A percentile compares a stretch with the other conserved stretches of the same genome.
Evolutionary conservation across 2,888 invertebrate species (phyloP).

Genomic region (Oligia fasciuncula): DNA sequence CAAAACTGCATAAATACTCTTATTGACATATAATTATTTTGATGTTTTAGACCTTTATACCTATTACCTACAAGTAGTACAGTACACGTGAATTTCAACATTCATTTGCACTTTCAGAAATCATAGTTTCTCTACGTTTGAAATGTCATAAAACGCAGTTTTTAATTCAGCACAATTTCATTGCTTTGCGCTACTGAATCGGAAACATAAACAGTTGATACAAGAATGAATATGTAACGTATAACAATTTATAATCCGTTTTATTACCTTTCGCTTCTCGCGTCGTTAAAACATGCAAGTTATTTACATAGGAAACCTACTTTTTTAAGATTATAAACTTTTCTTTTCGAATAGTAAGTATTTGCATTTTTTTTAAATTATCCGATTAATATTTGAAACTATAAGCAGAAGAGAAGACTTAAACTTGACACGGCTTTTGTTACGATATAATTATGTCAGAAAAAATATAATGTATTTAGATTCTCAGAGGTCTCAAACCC

Average conservation of each 20-base stretch:
- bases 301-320: conserved; percentile 27
- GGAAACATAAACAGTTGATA: conserved; percentile 23
- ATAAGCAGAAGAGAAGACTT: neutral
- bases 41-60: neutral
- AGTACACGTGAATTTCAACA: neutral
- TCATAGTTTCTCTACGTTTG: neutral
- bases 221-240: conserved; percentile 24
- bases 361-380: conserved; percentile 25
- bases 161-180: conserved; percentile 22
- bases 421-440: neutral
- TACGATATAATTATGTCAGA: neutral
- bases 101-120: neutral
- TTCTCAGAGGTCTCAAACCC: neutral
- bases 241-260: conserved; percentile 31
- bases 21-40: neutral
- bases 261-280: conserved; percentile 35
- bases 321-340: conserved; percentile 9
- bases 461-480: neutral
- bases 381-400: neutral
- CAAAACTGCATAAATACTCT: neutral
- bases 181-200: conserved; percentile 18
- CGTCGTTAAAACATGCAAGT: conserved; percentile 23
- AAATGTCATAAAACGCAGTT: conserved; percentile 7
- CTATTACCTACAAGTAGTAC: neutral
- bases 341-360: conserved; percentile 12